Base-by-base conservation (phyloP, 2,888 invertebrate species). In the Tenodera sinensis region DNA sequence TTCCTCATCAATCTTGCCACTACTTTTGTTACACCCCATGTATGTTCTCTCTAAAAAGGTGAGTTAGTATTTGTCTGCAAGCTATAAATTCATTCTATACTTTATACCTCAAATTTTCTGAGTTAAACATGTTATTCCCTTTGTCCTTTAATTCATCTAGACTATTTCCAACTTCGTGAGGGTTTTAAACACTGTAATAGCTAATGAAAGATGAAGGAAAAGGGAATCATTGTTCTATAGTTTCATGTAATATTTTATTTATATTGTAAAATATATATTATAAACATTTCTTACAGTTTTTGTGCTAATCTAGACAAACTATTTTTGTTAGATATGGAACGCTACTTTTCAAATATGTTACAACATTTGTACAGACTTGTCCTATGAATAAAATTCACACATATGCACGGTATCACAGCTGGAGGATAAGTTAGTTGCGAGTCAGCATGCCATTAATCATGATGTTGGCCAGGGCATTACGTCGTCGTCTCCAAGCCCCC, bases 391-490 rank as follows among this genome's bases (percentile, higher is more conserved):
- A 71, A 14, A 28, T 28, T 71, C 81, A 71, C 81, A 71, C 86
- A 87, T 27, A 85, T 28, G 42, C 85, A 28, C 12, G 6, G 47
- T 85, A 85, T 85, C 85, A 85, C 85, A 85, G 85, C 47, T 34
- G 27, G 47, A 27, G 85, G 47, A 20, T 20, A 83, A 8, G 42
- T 89, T 87, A 91, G 87, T 89, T 90, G 25, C 91, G 89, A 4
- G 90, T 89, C 83, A 89, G 91, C 93, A 93, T 93, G 83, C 97
- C 97, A 93, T 97, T 98, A 92, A 98, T 98, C 98, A 99, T 98
- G 91, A 99, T 98, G 93, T 99, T 98, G n/a, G 98, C 98, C 92
- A 99, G 94, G 9, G 98, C 99, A 92, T 98, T 98, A 82, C 99
- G 95, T 91, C 98, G 95, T 93, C 97, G 96, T 88, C 98, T 95